Evolutionary conservation across 2,113 vertebrate genomes (phyloP), one percentile per base, ranked within the genome.

Genomic region (Platichthys stellatus): DNA sequence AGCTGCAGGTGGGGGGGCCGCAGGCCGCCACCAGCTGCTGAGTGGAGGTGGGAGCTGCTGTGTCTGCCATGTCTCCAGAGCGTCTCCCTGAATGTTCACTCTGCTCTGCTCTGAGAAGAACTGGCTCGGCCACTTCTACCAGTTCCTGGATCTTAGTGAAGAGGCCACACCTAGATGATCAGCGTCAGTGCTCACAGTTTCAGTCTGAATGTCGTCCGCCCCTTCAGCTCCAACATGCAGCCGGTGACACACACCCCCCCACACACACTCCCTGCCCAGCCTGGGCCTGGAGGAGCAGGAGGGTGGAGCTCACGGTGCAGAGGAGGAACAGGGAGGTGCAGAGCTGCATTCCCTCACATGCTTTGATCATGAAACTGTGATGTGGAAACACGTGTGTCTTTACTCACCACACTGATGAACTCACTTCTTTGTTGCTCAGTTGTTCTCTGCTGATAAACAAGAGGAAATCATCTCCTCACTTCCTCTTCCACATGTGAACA

Each of bases 121-220:
- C 90, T 79, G 70, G 79, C 75, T 81, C 18, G 3, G 72, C 77
- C 15, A 13, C 86, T 86, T 71, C 7, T 45, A 13, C 3, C 38
- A 72, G 80, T 86, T 83, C 63, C 76, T 67, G 56, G 63, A 72
- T 79, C 61, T 18, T 23, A 18, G 1, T 21, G 40, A 57, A 24
- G 83, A 21, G 62, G 82, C 87, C 91, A 87, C 91, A 90, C 89
- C 90, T 86, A 24, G 66, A 81, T 57, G 77, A 63, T 84, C 40
- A 64, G 12, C 45, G 45, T 49, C 45, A 49, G 45, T 49, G 15
- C 45, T n/a, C 61, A 11, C 43, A 83, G 79, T 83, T 88, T 86
- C 81, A 80, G 66, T 71, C 51, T 14, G 58, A 3, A 70, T 53
- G 18, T 63, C 21, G n/a, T 35, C 80, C 70, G 2, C 65, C 80